Conservation (phyloP, 2,113 vertebrate species). For the Ceyx melanurus region DNA sequence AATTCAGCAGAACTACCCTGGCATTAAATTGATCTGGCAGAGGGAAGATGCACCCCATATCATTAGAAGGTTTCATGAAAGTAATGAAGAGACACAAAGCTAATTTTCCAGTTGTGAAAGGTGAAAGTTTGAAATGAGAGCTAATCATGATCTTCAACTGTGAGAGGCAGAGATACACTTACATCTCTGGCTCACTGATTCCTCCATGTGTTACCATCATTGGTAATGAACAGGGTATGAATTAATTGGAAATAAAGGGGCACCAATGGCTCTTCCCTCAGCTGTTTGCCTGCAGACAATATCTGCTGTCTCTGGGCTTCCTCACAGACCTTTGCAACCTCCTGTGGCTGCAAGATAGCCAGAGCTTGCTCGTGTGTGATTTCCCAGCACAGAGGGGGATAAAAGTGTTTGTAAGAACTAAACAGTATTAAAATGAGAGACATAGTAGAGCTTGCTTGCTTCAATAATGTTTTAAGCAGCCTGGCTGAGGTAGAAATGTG, state of each 20-base stretch:
- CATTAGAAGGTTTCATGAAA: background rate
- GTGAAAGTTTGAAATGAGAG: background rate
- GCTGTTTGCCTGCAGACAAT: background rate
- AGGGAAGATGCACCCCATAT: background rate
- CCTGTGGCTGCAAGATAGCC: background rate
- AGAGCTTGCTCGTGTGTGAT: background rate
- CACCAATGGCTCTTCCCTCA: background rate
- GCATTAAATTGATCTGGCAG: background rate
- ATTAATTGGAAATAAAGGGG: background rate
- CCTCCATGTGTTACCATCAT: background rate
- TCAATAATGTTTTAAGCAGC: background rate
- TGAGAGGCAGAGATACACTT: background rate
- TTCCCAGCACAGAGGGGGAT: background rate
- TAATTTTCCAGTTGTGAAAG: background rate
- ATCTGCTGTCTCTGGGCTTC: background rate
- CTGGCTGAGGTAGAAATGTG: background rate
- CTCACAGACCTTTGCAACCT: background rate
- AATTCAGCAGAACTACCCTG: background rate
- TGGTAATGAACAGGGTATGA: background rate
- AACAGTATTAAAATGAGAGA: background rate
- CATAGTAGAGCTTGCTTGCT: background rate
- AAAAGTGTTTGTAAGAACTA: background rate
- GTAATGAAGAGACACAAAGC: background rate
- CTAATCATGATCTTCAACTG: background rate
- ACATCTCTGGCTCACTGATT: background rate